These are phyloP conservation scores for Eurosta solidaginis DNA, from an alignment of 1,140 invertebrate genomes.

Conservation along the genomic window DNA sequence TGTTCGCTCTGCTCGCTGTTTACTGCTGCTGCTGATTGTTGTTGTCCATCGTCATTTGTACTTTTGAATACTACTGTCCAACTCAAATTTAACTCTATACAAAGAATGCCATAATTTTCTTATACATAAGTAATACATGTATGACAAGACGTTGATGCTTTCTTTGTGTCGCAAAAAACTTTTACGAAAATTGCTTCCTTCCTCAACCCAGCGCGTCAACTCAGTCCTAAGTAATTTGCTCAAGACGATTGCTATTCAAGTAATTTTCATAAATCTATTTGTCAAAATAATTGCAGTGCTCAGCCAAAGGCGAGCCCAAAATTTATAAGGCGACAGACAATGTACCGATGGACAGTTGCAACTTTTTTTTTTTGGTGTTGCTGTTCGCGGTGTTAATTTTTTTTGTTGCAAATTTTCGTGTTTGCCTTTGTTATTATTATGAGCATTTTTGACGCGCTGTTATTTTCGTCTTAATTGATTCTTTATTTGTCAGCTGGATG, in stretches of 20 bases:
- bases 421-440: constrained; percentile 20
- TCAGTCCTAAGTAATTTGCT: not conserved
- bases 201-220: not conserved
- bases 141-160: not conserved
- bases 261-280: constrained; percentile 28
- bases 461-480: constrained; percentile 25
- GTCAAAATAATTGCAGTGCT: not conserved
- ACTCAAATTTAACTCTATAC: constrained; percentile 20
- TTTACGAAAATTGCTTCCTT: not conserved
- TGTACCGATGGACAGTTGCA: not conserved
- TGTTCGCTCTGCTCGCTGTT: not conserved
- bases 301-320: constrained; percentile 17
- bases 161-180: constrained; percentile 22
- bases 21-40: not conserved
- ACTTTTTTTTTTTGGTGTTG: constrained; percentile 5
- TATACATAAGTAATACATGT: not conserved
- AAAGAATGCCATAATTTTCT: not conserved
- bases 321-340: constrained; percentile 21
- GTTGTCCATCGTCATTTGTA: constrained; percentile 19
- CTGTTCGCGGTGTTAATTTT: not conserved
- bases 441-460: not conserved
- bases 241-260: not conserved
- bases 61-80: constrained; percentile 24
- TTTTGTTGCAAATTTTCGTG: not conserved
- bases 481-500: constrained; percentile 16